Evolutionary conservation across 2,113 vertebrate species (phyloP).

Genomic region (Sclerurus mexicanus): DNA sequence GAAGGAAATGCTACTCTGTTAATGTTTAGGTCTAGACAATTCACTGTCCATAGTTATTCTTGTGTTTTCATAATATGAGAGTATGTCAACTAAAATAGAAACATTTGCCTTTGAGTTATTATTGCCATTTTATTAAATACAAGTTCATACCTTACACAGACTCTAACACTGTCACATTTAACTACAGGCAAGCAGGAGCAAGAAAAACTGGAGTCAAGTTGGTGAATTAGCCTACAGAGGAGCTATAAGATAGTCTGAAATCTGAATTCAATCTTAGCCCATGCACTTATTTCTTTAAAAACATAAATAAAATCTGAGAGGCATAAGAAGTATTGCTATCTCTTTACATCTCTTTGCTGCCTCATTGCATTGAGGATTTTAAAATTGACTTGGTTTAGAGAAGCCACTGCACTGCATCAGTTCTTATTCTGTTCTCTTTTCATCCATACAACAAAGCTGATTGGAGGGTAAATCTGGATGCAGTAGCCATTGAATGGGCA

Average conservation of each 20-base stretch:
- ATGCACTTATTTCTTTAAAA: not conserved
- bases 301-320: not conserved
- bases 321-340: not conserved
- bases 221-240: conserved; percentile 14
- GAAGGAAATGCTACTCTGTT: not conserved
- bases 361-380: not conserved
- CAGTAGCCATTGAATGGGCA: not conserved
- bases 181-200: conserved; percentile 25
- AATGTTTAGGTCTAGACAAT: not conserved
- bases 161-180: conserved; percentile 43
- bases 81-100: not conserved
- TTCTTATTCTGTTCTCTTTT: not conserved
- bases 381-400: not conserved
- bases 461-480: not conserved
- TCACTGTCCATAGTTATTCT: conserved; percentile 1
- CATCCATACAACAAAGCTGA: not conserved
- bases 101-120: conserved; percentile 44
- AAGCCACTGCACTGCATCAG: not conserved
- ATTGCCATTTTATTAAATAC: conserved; percentile 57
- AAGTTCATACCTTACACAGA: conserved; percentile 29
- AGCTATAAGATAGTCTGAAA: conserved; percentile 12
- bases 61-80: conserved; percentile 16
- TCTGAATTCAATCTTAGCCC: not conserved
- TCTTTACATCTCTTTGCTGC: not conserved
- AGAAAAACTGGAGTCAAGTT: conserved; percentile 9